A percentile compares a stretch with the other conserved stretches of the same genome.
Conservation (phyloP, 2,797 vertebrate species). For the Poecilia picta region DNA sequence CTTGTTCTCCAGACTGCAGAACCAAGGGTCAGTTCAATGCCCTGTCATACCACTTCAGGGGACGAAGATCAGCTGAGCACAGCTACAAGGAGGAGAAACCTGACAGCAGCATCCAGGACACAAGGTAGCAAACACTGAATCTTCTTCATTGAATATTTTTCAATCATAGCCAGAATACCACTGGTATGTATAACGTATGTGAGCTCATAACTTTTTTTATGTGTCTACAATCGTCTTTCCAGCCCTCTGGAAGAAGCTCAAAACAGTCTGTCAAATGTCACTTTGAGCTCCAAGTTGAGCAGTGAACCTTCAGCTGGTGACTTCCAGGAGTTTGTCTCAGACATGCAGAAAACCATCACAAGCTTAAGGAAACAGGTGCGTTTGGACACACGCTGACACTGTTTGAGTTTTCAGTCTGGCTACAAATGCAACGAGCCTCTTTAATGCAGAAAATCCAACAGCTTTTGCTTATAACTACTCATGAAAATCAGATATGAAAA, state of each 20-base stretch:
- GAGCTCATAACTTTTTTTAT: not conserved
- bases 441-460: not conserved
- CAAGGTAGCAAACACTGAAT: constrained; percentile 61
- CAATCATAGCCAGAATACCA: not conserved
- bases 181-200: not conserved
- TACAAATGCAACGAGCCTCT: not conserved
- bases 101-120: constrained; percentile 55
- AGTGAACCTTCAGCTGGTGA: constrained; percentile 81
- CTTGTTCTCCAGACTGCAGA: constrained; percentile 87
- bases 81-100: constrained; percentile 87
- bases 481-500: not conserved
- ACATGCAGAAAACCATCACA: constrained; percentile 96
- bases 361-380: constrained; percentile 93
- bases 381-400: not conserved
- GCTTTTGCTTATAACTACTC: not conserved
- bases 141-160: not conserved
- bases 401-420: not conserved
- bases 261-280: constrained; percentile 72
- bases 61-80: constrained; percentile 90
- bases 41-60: constrained; percentile 94
- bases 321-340: constrained; percentile 93
- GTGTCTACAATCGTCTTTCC: constrained; percentile 10
- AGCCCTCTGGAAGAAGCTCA: constrained; percentile 72
- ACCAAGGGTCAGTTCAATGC: constrained; percentile 96
- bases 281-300: constrained; percentile 67